Evolutionary conservation across 2,888 invertebrate genomes (phyloP).

Genomic region (Nebria brevicollis): DNA sequence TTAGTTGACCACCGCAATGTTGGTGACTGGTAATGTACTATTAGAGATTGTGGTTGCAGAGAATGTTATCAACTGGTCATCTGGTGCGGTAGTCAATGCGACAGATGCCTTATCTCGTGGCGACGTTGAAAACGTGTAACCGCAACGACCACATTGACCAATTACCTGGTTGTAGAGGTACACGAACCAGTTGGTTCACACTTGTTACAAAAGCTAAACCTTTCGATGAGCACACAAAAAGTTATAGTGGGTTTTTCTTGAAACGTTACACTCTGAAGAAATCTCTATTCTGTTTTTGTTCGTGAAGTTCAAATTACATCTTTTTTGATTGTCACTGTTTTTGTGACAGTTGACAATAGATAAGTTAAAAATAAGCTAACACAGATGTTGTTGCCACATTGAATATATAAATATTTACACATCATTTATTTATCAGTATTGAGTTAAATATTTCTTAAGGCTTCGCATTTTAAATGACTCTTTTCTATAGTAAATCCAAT

Average conservation of each 20-base stretch:
- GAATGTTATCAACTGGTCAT: constrained; percentile 14
- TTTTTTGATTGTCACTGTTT: background rate
- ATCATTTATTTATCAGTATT: too few relatives aligned
- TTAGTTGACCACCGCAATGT: background rate
- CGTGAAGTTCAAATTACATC: background rate
- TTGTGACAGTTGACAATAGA: background rate
- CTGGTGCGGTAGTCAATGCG: constrained; percentile 15
- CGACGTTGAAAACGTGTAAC: background rate
- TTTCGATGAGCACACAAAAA: background rate
- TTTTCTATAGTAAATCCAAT: background rate
- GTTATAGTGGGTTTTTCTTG: background rate
- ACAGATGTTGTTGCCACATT: background rate
- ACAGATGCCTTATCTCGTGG: constrained; percentile 13
- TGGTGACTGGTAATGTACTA: background rate
- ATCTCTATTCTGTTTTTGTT: constrained; percentile 7
- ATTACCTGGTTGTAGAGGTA: constrained; percentile 12
- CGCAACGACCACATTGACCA: background rate
- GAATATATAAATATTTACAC: background rate
- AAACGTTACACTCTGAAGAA: constrained; percentile 6
- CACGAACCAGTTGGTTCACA: constrained; percentile 20
- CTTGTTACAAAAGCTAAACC: background rate
- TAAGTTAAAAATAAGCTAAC: background rate
- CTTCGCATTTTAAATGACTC: background rate
- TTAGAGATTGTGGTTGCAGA: background rate
- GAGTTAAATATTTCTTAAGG: too few relatives aligned